Evolutionary conservation across 2,888 invertebrate species (phyloP).

Genomic region (Smittia aterrima): DNA sequence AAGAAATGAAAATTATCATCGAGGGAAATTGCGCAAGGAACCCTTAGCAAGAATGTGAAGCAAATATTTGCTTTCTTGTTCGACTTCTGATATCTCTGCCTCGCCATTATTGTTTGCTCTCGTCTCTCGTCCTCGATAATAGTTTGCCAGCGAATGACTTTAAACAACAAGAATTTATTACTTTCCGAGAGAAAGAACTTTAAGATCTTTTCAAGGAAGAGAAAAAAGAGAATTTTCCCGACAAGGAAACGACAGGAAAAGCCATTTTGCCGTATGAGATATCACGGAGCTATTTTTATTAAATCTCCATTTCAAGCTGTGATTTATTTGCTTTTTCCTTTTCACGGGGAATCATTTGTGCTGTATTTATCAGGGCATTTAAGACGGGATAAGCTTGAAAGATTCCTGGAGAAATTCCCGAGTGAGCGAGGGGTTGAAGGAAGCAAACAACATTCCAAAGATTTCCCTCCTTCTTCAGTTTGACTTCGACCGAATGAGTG

Average conservation of each 20-base stretch:
- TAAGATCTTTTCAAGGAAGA: no score
- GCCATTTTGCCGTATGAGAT: conserved; percentile 21
- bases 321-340: conserved; percentile 35
- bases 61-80: conserved; percentile 9
- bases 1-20: conserved; percentile 17
- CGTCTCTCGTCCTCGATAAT: neutral
- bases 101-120: neutral
- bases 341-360: conserved; percentile 31
- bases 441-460: neutral
- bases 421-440: neutral
- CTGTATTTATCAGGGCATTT: conserved; percentile 40
- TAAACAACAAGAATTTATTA: no score
- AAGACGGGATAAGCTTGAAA: conserved; percentile 31
- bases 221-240: neutral
- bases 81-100: conserved; percentile 14
- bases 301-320: conserved; percentile 41
- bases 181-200: no score
- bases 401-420: conserved; percentile 12
- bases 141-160: neutral
- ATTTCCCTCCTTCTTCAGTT: neutral
- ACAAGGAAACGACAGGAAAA: neutral
- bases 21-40: conserved; percentile 13
- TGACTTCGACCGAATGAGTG: no score
- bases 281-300: conserved; percentile 40
- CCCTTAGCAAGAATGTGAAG: neutral